A percentile compares a stretch with the other conserved stretches of the same genome.
Evolutionary conservation across 2,113 vertebrate species (phyloP).

Genomic region (Sinosuthora webbiana): DNA sequence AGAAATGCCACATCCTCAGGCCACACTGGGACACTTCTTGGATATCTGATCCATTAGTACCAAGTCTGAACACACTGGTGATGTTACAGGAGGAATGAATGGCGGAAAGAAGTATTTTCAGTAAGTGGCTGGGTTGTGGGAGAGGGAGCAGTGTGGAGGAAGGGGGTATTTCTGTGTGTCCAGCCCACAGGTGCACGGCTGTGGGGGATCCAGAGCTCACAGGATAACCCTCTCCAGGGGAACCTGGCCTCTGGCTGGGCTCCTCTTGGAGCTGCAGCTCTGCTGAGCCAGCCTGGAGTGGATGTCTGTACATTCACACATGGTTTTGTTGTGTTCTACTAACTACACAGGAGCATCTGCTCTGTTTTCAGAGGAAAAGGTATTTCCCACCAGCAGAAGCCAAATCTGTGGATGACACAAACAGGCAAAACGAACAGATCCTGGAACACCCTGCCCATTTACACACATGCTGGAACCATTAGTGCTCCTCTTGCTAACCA

Average conservation of each 20-base stretch:
- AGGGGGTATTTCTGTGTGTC: background rate
- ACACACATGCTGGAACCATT: rapidly evolving
- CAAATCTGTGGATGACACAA: background rate
- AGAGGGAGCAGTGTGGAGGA: background rate
- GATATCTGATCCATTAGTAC: background rate
- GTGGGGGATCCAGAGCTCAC: background rate
- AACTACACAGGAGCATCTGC: background rate
- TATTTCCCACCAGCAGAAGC: background rate
- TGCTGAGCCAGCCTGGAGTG: background rate
- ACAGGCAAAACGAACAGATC: background rate
- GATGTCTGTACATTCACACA: background rate
- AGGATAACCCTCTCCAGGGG: background rate
- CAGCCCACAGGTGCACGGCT: background rate
- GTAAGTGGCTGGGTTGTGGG: rapidly evolving
- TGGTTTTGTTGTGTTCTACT: background rate
- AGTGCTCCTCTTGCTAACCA: background rate
- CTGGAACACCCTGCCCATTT: rapidly evolving
- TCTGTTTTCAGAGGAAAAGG: background rate
- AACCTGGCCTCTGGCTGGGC: background rate
- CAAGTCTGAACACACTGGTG: rapidly evolving
- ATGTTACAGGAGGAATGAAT: rapidly evolving
- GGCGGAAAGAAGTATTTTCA: rapidly evolving
- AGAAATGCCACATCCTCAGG: background rate
- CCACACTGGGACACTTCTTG: background rate
- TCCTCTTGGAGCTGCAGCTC: background rate